Conservation (phyloP, 1,140 invertebrate genomes). For the Pogonomyrmex californicus region DNA sequence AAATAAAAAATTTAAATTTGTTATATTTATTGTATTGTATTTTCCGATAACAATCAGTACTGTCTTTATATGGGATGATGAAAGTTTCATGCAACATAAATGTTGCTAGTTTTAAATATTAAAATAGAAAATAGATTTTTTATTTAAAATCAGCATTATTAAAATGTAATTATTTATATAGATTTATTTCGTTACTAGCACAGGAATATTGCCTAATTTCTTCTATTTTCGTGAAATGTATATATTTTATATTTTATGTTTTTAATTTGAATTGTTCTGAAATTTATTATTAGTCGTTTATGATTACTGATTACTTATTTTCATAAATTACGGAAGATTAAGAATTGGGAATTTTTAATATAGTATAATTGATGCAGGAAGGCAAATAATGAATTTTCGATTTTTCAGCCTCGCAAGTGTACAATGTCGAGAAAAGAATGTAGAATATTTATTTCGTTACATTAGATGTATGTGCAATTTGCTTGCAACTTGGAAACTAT, state of each 20-base stretch:
- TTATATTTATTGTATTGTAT: constrained; percentile 5
- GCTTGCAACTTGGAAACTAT: background rate
- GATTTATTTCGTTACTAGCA: background rate
- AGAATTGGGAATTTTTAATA: background rate
- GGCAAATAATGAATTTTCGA: background rate
- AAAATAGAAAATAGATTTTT: background rate
- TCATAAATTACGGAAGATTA: background rate
- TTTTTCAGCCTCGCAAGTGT: background rate
- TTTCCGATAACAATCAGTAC: constrained; percentile 2
- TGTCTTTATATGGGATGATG: background rate
- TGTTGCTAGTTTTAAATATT: background rate
- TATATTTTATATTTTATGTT: background rate
- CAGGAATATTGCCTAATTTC: background rate
- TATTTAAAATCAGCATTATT: background rate
- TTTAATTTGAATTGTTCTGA: background rate
- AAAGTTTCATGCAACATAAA: background rate
- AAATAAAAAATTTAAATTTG: too few species aligned
- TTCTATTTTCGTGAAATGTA: background rate
- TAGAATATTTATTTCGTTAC: constrained; percentile 10
- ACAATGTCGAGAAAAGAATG: background rate
- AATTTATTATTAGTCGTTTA: background rate
- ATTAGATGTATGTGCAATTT: background rate
- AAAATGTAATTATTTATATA: background rate
- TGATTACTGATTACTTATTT: background rate
- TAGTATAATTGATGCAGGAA: background rate